Conservation (phyloP, 2,888 invertebrate genomes). For the Baronia brevicornis region DNA sequence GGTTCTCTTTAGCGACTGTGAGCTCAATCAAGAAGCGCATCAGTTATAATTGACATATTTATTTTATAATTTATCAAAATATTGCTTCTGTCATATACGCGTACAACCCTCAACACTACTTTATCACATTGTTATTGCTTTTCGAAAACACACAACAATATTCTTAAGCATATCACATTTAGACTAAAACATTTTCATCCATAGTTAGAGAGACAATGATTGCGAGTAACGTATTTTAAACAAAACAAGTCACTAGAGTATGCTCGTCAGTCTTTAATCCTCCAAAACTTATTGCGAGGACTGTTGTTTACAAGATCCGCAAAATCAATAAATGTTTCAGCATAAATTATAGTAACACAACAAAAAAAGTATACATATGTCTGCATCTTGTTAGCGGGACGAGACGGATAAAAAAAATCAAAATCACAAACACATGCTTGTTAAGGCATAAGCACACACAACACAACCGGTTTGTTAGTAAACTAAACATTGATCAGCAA, state of each 20-base stretch:
- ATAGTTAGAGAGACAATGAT: slow-evolving; percentile 35
- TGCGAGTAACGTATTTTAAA: slow-evolving; percentile 31
- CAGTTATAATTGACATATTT: slow-evolving; percentile 59
- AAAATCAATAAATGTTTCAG: slow-evolving; percentile 62
- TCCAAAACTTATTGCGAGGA: slow-evolving; percentile 22
- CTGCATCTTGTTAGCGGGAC: slow-evolving; percentile 25
- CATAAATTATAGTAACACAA: slow-evolving; percentile 66
- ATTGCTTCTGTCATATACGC: slow-evolving; percentile 37
- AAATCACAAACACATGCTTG: slow-evolving; percentile 72
- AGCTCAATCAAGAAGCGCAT: slow-evolving; percentile 29
- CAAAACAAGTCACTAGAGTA: slow-evolving; percentile 38
- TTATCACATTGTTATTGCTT: slow-evolving; percentile 74
- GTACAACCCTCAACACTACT: slow-evolving; percentile 48
- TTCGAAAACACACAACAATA: slow-evolving; percentile 61
- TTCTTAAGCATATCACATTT: slow-evolving; percentile 68
- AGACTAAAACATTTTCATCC: slow-evolving; percentile 52
- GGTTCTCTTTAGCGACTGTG: slow-evolving; percentile 20
- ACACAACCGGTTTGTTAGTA: slow-evolving; percentile 74
- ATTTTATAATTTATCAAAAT: slow-evolving; percentile 47
- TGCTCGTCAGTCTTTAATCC: slow-evolving; percentile 54
- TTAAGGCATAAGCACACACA: slow-evolving; percentile 71
- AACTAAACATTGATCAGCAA: slow-evolving; percentile 66
- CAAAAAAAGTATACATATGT: slow-evolving; percentile 40
- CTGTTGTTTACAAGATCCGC: slow-evolving; percentile 26
- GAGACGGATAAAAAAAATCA: slow-evolving; percentile 28